Evolutionary conservation across 2,113 vertebrate genomes (phyloP).

Genomic region (Cololabis saira): DNA sequence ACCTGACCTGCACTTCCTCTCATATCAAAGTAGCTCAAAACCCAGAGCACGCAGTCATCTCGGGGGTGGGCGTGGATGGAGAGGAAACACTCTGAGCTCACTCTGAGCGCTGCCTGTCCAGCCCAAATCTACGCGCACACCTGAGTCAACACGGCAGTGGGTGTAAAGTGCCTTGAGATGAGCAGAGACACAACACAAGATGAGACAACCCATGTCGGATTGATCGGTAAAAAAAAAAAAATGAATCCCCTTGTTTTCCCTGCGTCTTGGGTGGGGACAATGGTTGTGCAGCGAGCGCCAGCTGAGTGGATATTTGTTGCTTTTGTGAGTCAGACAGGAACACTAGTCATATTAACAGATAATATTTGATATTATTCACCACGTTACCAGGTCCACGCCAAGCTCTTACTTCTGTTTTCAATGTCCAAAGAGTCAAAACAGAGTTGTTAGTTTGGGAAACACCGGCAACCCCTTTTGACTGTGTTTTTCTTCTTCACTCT

Average conservation of each 20-base stretch:
- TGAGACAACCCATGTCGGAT: slow-evolving; percentile 33
- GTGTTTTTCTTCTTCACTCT: slow-evolving; percentile 40
- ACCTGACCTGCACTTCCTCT: slow-evolving; percentile 60
- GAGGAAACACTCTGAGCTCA: slow-evolving; percentile 51
- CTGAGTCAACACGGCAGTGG: slow-evolving; percentile 64
- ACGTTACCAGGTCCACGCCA: slow-evolving; percentile 40
- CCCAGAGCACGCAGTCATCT: slow-evolving; percentile 29
- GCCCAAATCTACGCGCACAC: slow-evolving; percentile 28
- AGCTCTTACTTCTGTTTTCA: slow-evolving; percentile 63
- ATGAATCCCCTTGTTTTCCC: not conserved
- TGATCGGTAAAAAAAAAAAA: slow-evolving; percentile 19
- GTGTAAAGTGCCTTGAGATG: slow-evolving; percentile 42
- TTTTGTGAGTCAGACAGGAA: slow-evolving; percentile 57
- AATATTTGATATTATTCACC: slow-evolving; percentile 50
- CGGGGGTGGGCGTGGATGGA: slow-evolving; percentile 32
- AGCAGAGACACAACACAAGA: slow-evolving; percentile 36
- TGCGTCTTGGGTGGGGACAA: slow-evolving; percentile 30
- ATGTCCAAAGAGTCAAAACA: slow-evolving; percentile 67
- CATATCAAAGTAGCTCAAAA: slow-evolving; percentile 39
- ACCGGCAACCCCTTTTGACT: slow-evolving; percentile 37
- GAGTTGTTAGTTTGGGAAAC: slow-evolving; percentile 49
- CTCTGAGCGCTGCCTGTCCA: slow-evolving; percentile 3
- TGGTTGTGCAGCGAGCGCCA: not conserved
- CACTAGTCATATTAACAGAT: slow-evolving; percentile 24
- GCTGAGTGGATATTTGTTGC: slow-evolving; percentile 39